These are phyloP conservation scores for Clistopyga incitator DNA, from an alignment of 2,888 invertebrate species.

Conservation along the genomic window DNA sequence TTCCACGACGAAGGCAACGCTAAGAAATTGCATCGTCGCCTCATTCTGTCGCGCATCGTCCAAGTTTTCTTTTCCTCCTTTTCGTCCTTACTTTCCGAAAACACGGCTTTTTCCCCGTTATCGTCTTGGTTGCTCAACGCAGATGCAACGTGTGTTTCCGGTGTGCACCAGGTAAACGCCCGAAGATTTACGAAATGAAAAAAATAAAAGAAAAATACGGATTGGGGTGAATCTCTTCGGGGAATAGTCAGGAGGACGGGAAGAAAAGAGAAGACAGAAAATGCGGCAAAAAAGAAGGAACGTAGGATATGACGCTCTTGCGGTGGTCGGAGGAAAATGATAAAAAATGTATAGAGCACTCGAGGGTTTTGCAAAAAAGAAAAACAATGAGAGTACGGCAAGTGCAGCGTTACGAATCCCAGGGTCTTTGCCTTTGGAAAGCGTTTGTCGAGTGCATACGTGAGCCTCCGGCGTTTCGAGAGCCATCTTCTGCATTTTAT, in stretches of 20 bases:
- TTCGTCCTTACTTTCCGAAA: conserved; percentile 28
- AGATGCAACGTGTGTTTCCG: conserved; percentile 31
- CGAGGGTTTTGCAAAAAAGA: conserved; percentile 24
- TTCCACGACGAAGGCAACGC: conserved; percentile 65
- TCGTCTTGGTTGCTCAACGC: conserved; percentile 6
- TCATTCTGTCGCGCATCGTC: conserved; percentile 67
- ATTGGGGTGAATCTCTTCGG: conserved; percentile 51
- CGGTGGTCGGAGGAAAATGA: conserved; percentile 50
- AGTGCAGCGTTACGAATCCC: conserved; percentile 31
- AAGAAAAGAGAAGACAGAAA: conserved; percentile 31
- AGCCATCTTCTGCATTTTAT: conserved; percentile 52
- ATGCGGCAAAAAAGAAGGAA: conserved; percentile 41
- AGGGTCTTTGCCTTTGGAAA: conserved; percentile 47
- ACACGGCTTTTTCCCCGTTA: background rate
- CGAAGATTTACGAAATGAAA: conserved; percentile 57
- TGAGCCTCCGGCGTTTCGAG: conserved; percentile 50
- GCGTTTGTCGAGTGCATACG: conserved; percentile 46
- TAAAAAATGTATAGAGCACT: conserved; percentile 29
- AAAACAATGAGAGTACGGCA: conserved; percentile 48
- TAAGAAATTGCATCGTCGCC: conserved; percentile 77
- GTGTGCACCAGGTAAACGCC: conserved; percentile 47
- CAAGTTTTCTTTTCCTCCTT: conserved; percentile 3
- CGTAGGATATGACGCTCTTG: conserved; percentile 43
- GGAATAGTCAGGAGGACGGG: conserved; percentile 31
- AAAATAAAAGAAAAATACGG: background rate